phyloP scores from a whole-genome alignment of 2,797 vertebrate genomes.

The Smutsia temminckii region DNA sequence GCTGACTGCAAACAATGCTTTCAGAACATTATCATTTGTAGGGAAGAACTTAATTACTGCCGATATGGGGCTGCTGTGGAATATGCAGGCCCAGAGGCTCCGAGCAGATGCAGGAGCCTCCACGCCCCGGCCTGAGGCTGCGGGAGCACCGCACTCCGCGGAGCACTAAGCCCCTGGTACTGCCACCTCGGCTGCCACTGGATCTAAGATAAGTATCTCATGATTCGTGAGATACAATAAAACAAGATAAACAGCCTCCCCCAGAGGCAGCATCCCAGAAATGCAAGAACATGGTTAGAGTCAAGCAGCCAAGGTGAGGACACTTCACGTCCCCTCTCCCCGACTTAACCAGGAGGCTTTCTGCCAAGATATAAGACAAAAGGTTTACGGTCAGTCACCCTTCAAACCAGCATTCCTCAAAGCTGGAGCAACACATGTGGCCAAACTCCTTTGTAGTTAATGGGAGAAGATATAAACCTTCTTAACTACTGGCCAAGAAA shows the following conservation, averaged over 20 bases:
- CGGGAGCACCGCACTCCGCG: neutral
- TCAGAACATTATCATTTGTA: neutral
- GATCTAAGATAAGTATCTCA: neutral
- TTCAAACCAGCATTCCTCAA: constrained; percentile 12
- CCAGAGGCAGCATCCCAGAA: neutral
- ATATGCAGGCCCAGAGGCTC: neutral
- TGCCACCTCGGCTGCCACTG: neutral
- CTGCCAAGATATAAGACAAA: neutral
- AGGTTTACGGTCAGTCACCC: neutral
- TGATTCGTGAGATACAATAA: neutral
- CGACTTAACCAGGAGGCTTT: neutral
- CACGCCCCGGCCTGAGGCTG: neutral
- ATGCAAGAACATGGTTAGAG: neutral
- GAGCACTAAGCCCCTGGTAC: neutral
- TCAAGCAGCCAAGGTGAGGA: neutral
- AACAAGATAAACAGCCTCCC: neutral
- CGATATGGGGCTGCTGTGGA: neutral
- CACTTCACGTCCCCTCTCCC: neutral
- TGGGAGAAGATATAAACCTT: neutral
- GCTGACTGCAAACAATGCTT: neutral
- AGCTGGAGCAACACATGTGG: neutral
- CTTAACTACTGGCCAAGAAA: neutral
- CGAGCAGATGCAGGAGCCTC: neutral
- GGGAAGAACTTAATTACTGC: neutral
- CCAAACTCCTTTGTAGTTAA: neutral